Evolutionary conservation across 2,797 vertebrate genomes (phyloP).

Genomic region (Lagodon rhomboides): DNA sequence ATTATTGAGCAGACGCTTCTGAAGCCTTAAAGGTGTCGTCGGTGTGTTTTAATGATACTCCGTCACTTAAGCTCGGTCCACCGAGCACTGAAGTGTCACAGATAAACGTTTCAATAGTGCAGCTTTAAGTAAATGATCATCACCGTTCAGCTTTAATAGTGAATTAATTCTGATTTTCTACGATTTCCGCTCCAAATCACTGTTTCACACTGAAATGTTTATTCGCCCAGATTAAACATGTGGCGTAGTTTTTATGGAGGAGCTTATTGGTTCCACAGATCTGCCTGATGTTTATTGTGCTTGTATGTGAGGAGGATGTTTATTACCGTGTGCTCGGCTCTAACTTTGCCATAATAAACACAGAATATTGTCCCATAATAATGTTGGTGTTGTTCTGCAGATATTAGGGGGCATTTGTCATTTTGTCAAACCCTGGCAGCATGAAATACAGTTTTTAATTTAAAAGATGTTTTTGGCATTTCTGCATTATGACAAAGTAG

Average conservation of each 20-base stretch:
- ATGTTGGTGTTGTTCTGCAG: slow-evolving; percentile 26
- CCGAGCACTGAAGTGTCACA: too few species aligned
- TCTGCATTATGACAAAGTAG: slow-evolving; percentile 50
- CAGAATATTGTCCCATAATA: slow-evolving; percentile 41
- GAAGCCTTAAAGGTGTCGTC: too few species aligned
- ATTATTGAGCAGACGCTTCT: too few species aligned
- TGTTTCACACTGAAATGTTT: not conserved
- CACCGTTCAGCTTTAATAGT: not conserved
- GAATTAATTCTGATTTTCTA: not conserved
- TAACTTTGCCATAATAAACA: slow-evolving; percentile 52
- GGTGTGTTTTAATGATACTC: too few species aligned
- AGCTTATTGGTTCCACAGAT: slow-evolving; percentile 33
- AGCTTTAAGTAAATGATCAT: not conserved
- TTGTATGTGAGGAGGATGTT: slow-evolving; percentile 38
- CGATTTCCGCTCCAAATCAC: not conserved
- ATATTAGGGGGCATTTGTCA: slow-evolving; percentile 70
- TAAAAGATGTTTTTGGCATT: slow-evolving; percentile 46
- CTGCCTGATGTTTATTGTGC: slow-evolving; percentile 49
- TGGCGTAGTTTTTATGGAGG: slow-evolving; percentile 6
- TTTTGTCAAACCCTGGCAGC: slow-evolving; percentile 64
- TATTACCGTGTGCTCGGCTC: slow-evolving; percentile 27
- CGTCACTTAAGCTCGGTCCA: too few species aligned
- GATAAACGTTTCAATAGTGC: too few species aligned
- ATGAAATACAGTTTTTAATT: slow-evolving; percentile 80
- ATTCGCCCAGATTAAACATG: not conserved